phyloP scores from a whole-genome alignment of 2,797 vertebrate species.

The Falco novaeseelandiae region DNA sequence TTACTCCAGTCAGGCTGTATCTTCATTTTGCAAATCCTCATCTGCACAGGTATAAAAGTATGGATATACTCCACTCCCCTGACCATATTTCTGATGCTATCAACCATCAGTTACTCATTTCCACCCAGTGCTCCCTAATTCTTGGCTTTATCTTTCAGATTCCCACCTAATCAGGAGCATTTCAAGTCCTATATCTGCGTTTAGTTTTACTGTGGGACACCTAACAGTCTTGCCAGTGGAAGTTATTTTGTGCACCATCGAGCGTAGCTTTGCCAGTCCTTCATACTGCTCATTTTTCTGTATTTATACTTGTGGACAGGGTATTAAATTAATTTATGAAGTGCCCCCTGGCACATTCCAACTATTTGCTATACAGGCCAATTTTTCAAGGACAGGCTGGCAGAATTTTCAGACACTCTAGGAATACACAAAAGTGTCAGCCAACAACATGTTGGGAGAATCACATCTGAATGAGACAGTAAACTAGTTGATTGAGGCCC shows the following conservation, averaged over 20 bases:
- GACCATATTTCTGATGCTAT: neutral
- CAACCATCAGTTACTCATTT: neutral
- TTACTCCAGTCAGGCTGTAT: neutral
- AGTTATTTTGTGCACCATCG: neutral
- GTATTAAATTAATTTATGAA: neutral
- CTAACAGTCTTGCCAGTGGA: neutral
- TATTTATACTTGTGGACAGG: neutral
- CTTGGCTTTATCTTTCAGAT: neutral
- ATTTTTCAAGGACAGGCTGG: neutral
- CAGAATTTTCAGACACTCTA: neutral
- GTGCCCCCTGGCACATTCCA: neutral
- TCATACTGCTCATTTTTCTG: neutral
- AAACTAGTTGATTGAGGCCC: neutral
- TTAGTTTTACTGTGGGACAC: neutral
- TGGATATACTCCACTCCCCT: neutral
- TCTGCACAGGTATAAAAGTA: neutral
- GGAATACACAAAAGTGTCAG: neutral
- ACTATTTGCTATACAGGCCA: neutral
- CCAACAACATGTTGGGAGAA: neutral
- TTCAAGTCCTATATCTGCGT: neutral
- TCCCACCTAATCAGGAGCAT: neutral
- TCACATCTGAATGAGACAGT: neutral
- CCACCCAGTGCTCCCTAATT: neutral
- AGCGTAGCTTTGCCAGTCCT: neutral
- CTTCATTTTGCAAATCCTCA: neutral